Conservation (phyloP, 1,140 invertebrate species). For the Solen grandis region DNA sequence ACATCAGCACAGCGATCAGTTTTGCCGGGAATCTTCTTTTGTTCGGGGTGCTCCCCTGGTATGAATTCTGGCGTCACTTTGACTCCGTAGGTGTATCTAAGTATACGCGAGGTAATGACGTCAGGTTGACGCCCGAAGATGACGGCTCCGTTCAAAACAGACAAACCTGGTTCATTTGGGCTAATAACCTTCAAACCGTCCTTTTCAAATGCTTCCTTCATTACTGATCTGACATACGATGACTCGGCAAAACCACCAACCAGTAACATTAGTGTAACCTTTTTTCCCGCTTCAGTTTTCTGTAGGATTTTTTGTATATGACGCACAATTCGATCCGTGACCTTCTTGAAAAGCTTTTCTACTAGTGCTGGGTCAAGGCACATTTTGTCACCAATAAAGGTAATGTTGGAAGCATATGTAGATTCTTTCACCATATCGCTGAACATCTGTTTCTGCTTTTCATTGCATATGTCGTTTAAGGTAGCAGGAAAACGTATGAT, state of each 20-base stretch:
- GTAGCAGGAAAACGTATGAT: constrained; percentile 26
- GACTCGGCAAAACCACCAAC: constrained; percentile 63
- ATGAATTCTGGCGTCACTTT: constrained; percentile 2
- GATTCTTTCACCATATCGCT: constrained; percentile 5
- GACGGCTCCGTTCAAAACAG: constrained; percentile 62
- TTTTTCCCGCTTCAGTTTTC: constrained; percentile 15
- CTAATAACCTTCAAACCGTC: constrained; percentile 52
- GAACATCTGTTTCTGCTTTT: constrained; percentile 22
- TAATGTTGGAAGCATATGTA: constrained; percentile 23
- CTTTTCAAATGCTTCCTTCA: constrained; percentile 33
- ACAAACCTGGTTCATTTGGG: constrained; percentile 55
- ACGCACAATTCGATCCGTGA: constrained; percentile 47
- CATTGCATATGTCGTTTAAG: constrained; percentile 35
- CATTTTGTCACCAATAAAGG: constrained; percentile 31
- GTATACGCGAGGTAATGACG: constrained; percentile 38
- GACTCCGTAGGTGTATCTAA: constrained; percentile 51
- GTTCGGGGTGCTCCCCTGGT: constrained; percentile 19
- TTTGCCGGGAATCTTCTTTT: constrained; percentile 30
- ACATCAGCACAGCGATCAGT: constrained; percentile 52
- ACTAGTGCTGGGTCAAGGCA: constrained; percentile 32
- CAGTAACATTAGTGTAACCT: constrained; percentile 49
- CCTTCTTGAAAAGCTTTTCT: constrained; percentile 33
- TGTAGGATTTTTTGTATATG: constrained; percentile 55
- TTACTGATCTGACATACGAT: constrained; percentile 49
- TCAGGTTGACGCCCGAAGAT: constrained; percentile 57